phyloP scores from a whole-genome alignment of 2,113 vertebrate genomes.

The Nothobranchius kuhntae region DNA sequence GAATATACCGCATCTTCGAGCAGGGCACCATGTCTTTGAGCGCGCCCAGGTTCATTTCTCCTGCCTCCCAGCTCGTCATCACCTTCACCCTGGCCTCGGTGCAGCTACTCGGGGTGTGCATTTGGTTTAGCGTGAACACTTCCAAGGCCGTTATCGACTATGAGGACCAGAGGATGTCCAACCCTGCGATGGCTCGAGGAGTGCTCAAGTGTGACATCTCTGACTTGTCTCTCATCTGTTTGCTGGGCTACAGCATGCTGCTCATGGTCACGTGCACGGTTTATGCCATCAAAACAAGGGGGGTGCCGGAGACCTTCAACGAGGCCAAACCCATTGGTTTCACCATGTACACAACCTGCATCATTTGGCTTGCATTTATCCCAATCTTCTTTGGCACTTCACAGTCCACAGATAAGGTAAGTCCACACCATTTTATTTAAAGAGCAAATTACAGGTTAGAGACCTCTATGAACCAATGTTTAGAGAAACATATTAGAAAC shows the following conservation, averaged over 20 bases:
- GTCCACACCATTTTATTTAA: neutral
- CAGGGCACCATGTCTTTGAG: constrained; percentile 79
- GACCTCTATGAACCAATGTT: too few species aligned
- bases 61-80: constrained; percentile 78
- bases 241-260: constrained; percentile 98
- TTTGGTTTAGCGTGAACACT: constrained; percentile 78
- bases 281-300: constrained; percentile 89
- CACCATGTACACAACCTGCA: constrained; percentile 83
- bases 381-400: constrained; percentile 99
- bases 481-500: too few species aligned
- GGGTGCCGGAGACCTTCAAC: constrained; percentile 97
- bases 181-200: constrained; percentile 73
- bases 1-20: constrained; percentile 82
- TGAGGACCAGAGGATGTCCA: constrained; percentile 77
- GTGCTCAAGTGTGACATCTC: constrained; percentile 82
- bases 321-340: constrained; percentile 98
- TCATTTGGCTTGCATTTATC: constrained; percentile 86
- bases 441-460: too few species aligned
- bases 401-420: constrained; percentile 90
- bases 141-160: constrained; percentile 80
- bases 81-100: constrained; percentile 79
- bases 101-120: constrained; percentile 80
- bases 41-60: constrained; percentile 77
- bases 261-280: constrained; percentile 99
- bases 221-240: constrained; percentile 88